phyloP scores from a whole-genome alignment of 2,797 vertebrate species.

The Lithobates sylvaticus region DNA sequence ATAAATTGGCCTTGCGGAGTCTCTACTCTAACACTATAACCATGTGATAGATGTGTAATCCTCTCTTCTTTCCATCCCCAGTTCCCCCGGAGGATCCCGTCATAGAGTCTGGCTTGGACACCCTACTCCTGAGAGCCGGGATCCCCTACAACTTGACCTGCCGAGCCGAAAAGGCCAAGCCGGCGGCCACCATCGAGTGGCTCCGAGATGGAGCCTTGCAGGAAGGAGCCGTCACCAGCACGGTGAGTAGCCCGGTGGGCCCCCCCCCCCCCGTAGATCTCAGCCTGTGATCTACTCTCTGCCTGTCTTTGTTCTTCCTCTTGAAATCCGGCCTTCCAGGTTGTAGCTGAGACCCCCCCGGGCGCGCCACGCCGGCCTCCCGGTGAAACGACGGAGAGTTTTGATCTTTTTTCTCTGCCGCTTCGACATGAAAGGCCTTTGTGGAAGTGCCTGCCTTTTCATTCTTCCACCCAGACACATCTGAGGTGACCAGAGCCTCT shows the following conservation, averaged over 20 bases:
- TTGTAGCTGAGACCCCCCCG: slow-evolving; percentile 1
- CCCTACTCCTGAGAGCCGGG: slow-evolving; percentile 89
- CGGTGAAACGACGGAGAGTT: slow-evolving; percentile 6
- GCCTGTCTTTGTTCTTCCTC: background rate
- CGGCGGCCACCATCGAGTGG: slow-evolving; percentile 89
- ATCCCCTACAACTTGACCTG: slow-evolving; percentile 90
- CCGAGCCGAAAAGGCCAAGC: slow-evolving; percentile 89
- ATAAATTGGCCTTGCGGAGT: no score
- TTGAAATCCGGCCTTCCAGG: slow-evolving; percentile 8
- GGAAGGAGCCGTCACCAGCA: slow-evolving; percentile 84
- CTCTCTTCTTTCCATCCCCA: slow-evolving; percentile 62
- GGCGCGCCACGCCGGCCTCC: slow-evolving; percentile 1
- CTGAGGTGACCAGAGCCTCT: slow-evolving; percentile 26
- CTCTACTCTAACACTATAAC: no score
- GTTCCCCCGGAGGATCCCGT: slow-evolving; percentile 92
- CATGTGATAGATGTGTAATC: background rate
- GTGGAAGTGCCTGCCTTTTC: slow-evolving; percentile 32
- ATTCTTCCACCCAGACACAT: slow-evolving; percentile 34
- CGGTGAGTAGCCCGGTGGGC: slow-evolving; percentile 75
- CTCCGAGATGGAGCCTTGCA: slow-evolving; percentile 84
- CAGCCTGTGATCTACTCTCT: background rate
- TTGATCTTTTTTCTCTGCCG: slow-evolving; percentile 42
- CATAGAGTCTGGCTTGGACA: slow-evolving; percentile 88
- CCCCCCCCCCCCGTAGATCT: background rate
- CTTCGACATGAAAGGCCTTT: slow-evolving; percentile 54